Evolutionary conservation across 2,888 invertebrate species (phyloP), one percentile per base, ranked within the genome.

Genomic region (Diploptera punctata): DNA sequence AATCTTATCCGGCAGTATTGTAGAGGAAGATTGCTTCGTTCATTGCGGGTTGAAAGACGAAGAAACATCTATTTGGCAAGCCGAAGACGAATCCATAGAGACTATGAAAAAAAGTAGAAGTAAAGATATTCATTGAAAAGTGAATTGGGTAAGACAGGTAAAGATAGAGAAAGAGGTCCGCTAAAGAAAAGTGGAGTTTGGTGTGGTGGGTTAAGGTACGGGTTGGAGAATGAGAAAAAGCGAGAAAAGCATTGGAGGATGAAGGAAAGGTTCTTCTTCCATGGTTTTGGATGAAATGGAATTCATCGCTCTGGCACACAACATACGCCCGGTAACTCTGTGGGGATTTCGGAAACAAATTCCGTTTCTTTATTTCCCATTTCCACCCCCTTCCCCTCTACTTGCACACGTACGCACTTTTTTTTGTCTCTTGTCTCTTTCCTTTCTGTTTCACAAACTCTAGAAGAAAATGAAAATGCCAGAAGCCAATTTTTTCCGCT

Each of bases 91-190:
- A 38, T 67, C 54, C 29, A 31, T 18, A 65, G 54, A 29, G 43
- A 38, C 43, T 33, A 21, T 54, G 38, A 18, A 21, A 52, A 68
- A 29, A 7, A 57, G 60, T 26, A 16, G 52, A 62, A 72, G 72
- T 57, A 61, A 62, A 68, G 72, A 72, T 72, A 72, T 72, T 68
- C 72, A 72, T 72, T 72, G 72, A 62, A 72, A 72, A 72, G 68
- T 29, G 72, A 72, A 72, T 72, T 72, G 72, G 72, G 62, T 49
- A 33, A 68, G 72, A 72, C 72, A 72, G 68, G 72, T 72, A 72
- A 61, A 49, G 68, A 67, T 24, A 33, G 10, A 33, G 33, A 33
- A 7, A 33, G 33, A 33, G 33, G 10, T 33, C 57, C 26, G 18
- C 13, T 7, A 57, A 24, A 29, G 31, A n/a, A n/a, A 29, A 57